phyloP scores from a whole-genome alignment of 2,113 vertebrate species.

The Alethe castanea region DNA sequence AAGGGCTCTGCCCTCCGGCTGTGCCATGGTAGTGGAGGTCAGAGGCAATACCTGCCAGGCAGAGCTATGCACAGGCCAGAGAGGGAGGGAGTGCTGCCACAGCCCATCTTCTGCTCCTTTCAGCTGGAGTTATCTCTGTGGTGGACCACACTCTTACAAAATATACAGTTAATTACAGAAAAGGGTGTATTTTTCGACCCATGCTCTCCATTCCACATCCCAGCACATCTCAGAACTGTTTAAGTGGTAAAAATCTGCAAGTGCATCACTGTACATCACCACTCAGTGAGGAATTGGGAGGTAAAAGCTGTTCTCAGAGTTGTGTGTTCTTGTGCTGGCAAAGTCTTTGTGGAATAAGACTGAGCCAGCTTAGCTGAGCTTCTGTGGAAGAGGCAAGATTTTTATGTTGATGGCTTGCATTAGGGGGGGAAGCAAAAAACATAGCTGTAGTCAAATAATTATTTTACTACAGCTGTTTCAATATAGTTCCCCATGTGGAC shows the following conservation, averaged over 20 bases:
- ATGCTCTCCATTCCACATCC: background rate
- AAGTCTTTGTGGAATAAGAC: background rate
- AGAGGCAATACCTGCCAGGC: background rate
- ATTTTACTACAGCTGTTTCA: conserved; percentile 42
- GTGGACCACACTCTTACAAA: background rate
- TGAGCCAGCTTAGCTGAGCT: background rate
- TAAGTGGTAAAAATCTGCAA: background rate
- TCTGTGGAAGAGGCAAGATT: background rate
- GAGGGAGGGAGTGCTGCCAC: background rate
- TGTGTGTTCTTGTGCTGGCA: background rate
- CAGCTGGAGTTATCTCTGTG: background rate
- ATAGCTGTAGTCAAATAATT: conserved; percentile 27
- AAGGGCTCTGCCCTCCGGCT: background rate
- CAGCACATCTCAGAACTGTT: background rate
- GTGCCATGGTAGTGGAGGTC: background rate
- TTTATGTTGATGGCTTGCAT: conserved; percentile 1
- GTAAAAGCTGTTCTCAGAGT: background rate
- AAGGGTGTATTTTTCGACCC: background rate
- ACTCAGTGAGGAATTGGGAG: background rate
- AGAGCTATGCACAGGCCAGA: background rate
- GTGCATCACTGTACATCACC: background rate
- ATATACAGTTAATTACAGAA: background rate
- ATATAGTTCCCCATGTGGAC: conserved; percentile 7
- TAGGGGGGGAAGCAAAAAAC: fast-evolving
- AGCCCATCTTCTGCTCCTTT: background rate